These are phyloP conservation scores for Troglohyphantes excavatus DNA, from an alignment of 2,888 invertebrate genomes.

Conservation along the genomic window DNA sequence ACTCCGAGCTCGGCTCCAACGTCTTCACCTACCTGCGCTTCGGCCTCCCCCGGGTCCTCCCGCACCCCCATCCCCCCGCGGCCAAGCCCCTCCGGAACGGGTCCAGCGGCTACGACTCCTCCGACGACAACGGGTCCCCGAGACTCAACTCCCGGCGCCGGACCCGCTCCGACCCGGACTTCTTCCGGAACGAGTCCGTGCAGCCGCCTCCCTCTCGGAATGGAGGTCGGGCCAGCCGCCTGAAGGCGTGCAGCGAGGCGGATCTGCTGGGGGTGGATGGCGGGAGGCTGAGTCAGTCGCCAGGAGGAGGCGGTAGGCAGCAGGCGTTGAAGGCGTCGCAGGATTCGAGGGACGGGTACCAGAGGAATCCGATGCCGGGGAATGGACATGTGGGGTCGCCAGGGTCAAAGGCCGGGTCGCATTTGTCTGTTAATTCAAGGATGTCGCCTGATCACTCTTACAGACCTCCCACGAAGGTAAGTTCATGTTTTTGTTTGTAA, in stretches of 20 bases:
- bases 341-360: slow-evolving; percentile 68
- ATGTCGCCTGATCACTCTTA: slow-evolving; percentile 60
- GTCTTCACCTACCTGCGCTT: slow-evolving; percentile 97
- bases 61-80: slow-evolving; percentile 84
- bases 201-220: neutral
- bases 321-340: slow-evolving; percentile 68
- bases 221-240: slow-evolving; percentile 44
- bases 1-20: slow-evolving; percentile 90
- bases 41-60: slow-evolving; percentile 94
- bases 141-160: slow-evolving; percentile 66
- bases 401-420: slow-evolving; percentile 77
- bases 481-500: neutral
- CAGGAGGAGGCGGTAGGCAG: slow-evolving; percentile 17
- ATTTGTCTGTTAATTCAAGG: slow-evolving; percentile 77
- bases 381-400: slow-evolving; percentile 62
- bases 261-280: slow-evolving; percentile 86
- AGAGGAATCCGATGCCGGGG: slow-evolving; percentile 70
- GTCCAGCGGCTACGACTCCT: slow-evolving; percentile 96
- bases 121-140: slow-evolving; percentile 87
- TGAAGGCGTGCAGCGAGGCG: slow-evolving; percentile 90
- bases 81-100: slow-evolving; percentile 85
- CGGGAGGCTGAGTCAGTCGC: neutral
- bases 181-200: slow-evolving; percentile 85
- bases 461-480: slow-evolving; percentile 43
- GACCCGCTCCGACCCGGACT: slow-evolving; percentile 93